Evolutionary conservation across 2,888 invertebrate genomes (phyloP), one percentile per base, ranked within the genome.

Genomic region (Apotomis capreana): DNA sequence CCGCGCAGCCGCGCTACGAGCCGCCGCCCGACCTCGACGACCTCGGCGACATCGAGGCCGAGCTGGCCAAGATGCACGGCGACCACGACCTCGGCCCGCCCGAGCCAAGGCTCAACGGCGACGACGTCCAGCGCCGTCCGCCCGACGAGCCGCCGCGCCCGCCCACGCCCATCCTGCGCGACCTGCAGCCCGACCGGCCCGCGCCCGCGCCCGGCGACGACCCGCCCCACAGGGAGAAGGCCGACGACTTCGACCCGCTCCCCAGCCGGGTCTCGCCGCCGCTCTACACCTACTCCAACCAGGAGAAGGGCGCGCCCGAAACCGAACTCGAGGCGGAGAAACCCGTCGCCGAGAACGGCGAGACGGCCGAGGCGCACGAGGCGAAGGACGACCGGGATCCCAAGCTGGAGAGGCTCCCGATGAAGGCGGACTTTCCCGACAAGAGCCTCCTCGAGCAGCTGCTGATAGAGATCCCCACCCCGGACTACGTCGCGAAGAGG

Each of bases 401-500:
- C 5, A 85, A 86, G 72, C 74, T 89, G 4, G 92, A 92, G 76
- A 84, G 92, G 80, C 75, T 91, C 69, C 89, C 89, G 13, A 78
- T 92, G 10, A 92, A 93, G 74, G 92, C 92, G 36, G 93, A 91
- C 78, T 94, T 90, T 77, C 94, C 89, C 70, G 91, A 94, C 80
- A 95, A 95, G 80, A 95, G 95, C 68, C 84, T 96, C 63, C 89
- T 97, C 57, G 96, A 97, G 82, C 97, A 97, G 84, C 94, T 97
- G 79, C 94, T 97, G 2, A 97, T 97, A 79, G 97, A 97, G 86
- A 97, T 97, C 79, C 97, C 97, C 4, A 92, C 94, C 74, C 89
- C 93, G 44, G 94, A 94, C 65, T 94, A 93, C 78, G 87, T 88
- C 68, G 94, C 92, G 74, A 95, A 94, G 81, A 81, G 90, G 79